Conservation (phyloP, 1,140 invertebrate species). For the Drosophila parabipectinata region DNA sequence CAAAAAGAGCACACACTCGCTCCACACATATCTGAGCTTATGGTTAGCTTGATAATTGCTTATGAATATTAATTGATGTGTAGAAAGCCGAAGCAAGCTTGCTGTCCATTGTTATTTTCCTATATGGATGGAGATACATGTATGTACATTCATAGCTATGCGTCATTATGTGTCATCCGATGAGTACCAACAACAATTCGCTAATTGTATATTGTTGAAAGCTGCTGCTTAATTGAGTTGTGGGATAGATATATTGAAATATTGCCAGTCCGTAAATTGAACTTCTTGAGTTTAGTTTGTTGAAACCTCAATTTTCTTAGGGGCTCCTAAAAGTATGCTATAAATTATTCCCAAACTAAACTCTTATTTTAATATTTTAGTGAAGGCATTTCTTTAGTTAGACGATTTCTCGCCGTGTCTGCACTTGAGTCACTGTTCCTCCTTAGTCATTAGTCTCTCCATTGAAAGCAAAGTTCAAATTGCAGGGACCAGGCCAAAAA, state of each 20-base stretch:
- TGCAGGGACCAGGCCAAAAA: conserved; percentile 59
- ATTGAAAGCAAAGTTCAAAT: conserved; percentile 59
- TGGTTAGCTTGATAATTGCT: conserved; percentile 43
- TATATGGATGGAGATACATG: conserved; percentile 2
- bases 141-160: conserved; percentile 4
- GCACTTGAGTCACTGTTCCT: conserved; percentile 25
- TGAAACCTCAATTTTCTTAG: background rate
- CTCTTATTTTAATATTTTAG: background rate
- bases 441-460: conserved; percentile 32
- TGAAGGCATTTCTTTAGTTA: conserved; percentile 7
- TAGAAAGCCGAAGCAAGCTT: conserved; percentile 43
- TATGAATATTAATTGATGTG: conserved; percentile 77
- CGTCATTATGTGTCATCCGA: conserved; percentile 66
- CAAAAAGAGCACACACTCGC: conserved; percentile 19
- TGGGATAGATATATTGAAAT: background rate
- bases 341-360: background rate
- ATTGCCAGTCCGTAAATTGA: too few relatives aligned
- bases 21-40: conserved; percentile 14
- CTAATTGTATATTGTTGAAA: conserved; percentile 18
- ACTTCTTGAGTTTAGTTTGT: background rate
- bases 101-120: conserved; percentile 11
- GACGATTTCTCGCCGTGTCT: conserved; percentile 22
- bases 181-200: conserved; percentile 6
- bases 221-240: background rate
- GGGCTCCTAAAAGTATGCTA: conserved; percentile 40